Evolutionary conservation across 2,888 invertebrate species (phyloP), one percentile per base, ranked within the genome.

Genomic region (Aleiodes alternator): DNA sequence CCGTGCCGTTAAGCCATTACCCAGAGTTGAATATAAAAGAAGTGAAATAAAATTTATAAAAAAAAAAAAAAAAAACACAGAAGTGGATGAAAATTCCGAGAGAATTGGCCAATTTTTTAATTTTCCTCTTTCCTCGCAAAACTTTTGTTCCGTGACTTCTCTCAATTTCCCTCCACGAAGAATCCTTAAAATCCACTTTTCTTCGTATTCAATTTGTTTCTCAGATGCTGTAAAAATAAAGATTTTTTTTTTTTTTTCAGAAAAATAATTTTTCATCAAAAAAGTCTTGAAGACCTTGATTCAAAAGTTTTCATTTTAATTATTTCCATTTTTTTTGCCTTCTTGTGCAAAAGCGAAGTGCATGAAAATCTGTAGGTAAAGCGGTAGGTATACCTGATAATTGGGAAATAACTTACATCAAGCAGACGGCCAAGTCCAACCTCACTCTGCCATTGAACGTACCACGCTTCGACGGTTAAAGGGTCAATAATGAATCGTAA

Each of bases 401-500:
- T 73, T 73, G 57, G 16, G 48, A 68, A 73, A 73, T 50, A 68
- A 73, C 68, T 57, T 68, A 68, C 16, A 43, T 55, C 53, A 9
- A 57, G 43, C 23, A 38, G 31, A 34, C 14, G 73, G 43, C 55
- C 11, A 34, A 29, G 55, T n/a, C 23, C 43, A n/a, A 48, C 55
- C 48, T 55, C 56, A 38, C 66, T 5, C n/a, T 16, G 43, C 23
- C 16, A 11, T 16, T 59, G 29, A 69, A 59, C 34, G 57, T 57
- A 14, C 16, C 23, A 69, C 38, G 57, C 69, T 69, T 51, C 50
- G 70, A 72, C 71, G 69, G 68, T 71, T 77, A 75, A 78, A 76
- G 78, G 77, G 76, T 80, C 79, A 78, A 80, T 79, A 79, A 77
- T 76, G 78, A 76, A 76, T 76, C 70, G 76, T 69, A 69, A 50